Evolutionary conservation across 2,113 vertebrate genomes (phyloP), one percentile per base, ranked within the genome.

Genomic region (Elgaria multicarinata): DNA sequence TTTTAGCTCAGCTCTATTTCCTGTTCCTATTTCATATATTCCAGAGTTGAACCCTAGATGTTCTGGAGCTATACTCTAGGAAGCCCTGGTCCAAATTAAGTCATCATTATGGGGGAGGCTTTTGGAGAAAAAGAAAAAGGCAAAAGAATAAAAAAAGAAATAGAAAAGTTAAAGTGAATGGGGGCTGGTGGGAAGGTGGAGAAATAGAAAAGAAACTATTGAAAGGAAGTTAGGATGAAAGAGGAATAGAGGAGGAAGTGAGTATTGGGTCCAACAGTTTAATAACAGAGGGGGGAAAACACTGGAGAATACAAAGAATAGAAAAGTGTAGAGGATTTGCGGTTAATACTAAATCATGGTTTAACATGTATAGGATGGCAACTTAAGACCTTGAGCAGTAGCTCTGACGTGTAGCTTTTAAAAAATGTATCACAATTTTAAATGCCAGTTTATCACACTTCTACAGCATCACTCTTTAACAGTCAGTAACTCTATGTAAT

Each of bases 381-480:
- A 4, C 50, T 12, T 72, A 24, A 81, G 71, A 78, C 24, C 42
- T 75, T 36, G 12, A 28, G 9, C 36, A 71, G 4, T 44, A 62
- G 53, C n/a, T 82, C 44, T 76, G 77, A 33, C 55, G 36, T 89
- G 33, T 39, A 33, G 28, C 22, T 36, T 66, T 84, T 83, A 33
- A 64, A 76, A 66, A 50, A 39, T 12, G 10, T 86, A 77, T 89
- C 94, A 89, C 92, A 92, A 85, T 94, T 69, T 62, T 94, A 92
- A 86, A 86, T 94, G 90, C 91, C 93, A 92, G 66, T 42, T 91
- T 50, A 42, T 39, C 33, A 64, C 91, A 90, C 92, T 91, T 92
- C 18, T 91, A 85, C 66, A 92, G 78, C 86, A 90, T 13, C 62
- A 85, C 86, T 93, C 78, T 92, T 85, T 90, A 77, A 16, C 90